Percentiles rank a stretch among this genome's conserved stretches.
Evolutionary conservation across 2,888 invertebrate genomes (phyloP).

Genomic region (Periphyllus acericola): DNA sequence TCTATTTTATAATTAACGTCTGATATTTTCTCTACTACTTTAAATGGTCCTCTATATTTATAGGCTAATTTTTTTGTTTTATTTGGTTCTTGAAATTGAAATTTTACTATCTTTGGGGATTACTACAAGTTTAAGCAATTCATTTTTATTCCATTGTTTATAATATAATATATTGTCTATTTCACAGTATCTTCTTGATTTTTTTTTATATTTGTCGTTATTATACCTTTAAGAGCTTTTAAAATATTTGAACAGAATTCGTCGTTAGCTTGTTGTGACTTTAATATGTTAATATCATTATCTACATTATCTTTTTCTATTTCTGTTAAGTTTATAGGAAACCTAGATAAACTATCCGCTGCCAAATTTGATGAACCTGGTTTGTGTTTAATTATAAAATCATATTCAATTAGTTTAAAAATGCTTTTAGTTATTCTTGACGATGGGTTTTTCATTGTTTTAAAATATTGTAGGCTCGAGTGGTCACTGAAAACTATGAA

Average conservation of each 20-base stretch:
- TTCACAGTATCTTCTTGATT: conserved; percentile 7
- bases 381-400: too few relatives aligned
- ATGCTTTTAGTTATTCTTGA: too few relatives aligned
- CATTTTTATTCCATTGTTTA: not conserved
- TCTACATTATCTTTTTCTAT: too few relatives aligned
- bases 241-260: conserved; percentile 4
- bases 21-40: not conserved
- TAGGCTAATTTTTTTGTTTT: conserved; percentile 3
- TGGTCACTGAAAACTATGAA: too few relatives aligned
- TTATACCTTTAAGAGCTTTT: conserved; percentile 3
- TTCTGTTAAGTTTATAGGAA: too few relatives aligned
- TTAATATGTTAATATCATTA: too few relatives aligned
- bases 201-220: conserved; percentile 8
- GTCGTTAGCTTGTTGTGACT: not conserved
- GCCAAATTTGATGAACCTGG: too few relatives aligned
- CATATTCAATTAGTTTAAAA: too few relatives aligned
- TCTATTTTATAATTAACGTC: not conserved
- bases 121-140: not conserved
- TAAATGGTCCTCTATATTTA: not conserved
- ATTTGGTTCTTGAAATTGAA: not conserved
- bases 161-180: conserved; percentile 25
- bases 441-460: too few relatives aligned
- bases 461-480: too few relatives aligned
- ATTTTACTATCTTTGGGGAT: conserved; percentile 1
- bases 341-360: too few relatives aligned